Evolutionary conservation across 2,113 vertebrate species (phyloP).

Genomic region (Grammomys surdaster): DNA sequence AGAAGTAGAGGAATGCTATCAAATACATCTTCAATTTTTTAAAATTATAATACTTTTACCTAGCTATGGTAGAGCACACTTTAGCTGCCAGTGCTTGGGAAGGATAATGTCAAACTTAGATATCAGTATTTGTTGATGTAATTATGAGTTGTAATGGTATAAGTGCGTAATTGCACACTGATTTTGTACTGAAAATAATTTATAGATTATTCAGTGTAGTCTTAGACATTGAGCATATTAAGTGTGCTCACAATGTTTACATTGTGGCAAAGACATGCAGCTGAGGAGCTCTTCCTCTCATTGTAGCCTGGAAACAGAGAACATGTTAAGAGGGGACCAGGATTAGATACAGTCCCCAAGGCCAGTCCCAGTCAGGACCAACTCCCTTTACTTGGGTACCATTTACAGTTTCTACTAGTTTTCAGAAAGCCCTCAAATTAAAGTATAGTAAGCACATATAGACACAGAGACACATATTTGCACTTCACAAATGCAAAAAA

Average conservation of each 20-base stretch:
- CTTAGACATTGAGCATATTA: neutral
- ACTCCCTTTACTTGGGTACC: neutral
- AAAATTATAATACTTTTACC: neutral
- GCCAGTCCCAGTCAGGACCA: neutral
- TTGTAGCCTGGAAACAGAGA: neutral
- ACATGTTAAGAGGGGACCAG: no score
- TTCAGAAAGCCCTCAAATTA: neutral
- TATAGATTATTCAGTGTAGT: neutral
- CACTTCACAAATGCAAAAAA: no score
- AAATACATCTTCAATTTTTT: slow-evolving; percentile 20
- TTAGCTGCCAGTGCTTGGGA: neutral
- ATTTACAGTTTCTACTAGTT: neutral
- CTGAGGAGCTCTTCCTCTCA: neutral
- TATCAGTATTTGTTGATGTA: neutral
- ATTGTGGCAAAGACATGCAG: no score
- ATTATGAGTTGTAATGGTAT: neutral
- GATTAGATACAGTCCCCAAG: neutral
- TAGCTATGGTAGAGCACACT: neutral
- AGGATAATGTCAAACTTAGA: slow-evolving; percentile 17
- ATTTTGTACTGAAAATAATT: slow-evolving; percentile 32
- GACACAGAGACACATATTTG: no score
- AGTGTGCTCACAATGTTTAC: neutral
- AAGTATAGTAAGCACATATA: no score
- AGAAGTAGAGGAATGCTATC: slow-evolving; percentile 41
- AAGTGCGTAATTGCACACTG: neutral